Conservation (phyloP, 1,140 invertebrate species). For the Onthophagus taurus region DNA sequence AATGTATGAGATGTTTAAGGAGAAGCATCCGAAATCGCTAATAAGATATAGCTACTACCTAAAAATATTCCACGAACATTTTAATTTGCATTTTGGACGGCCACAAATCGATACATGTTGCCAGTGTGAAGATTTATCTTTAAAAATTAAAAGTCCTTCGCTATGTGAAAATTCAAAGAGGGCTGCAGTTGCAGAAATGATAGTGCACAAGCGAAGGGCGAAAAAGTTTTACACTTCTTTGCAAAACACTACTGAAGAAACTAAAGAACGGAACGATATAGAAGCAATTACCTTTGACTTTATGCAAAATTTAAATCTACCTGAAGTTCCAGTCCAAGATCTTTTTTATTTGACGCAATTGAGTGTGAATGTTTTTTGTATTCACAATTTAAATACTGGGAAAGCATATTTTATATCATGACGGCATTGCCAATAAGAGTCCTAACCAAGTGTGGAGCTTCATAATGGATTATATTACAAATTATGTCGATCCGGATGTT, state of each 20-base stretch:
- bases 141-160: conserved; percentile 7
- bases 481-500: not conserved
- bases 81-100: conserved; percentile 1
- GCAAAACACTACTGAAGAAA: not conserved
- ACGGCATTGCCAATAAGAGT: conserved; percentile 22
- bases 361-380: conserved; percentile 10
- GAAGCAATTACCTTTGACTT: conserved; percentile 14
- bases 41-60: conserved; percentile 3
- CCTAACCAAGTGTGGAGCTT: conserved; percentile 24
- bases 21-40: not conserved
- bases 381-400: conserved; percentile 17
- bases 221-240: conserved; percentile 9
- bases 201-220: conserved; percentile 3
- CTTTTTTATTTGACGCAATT: conserved; percentile 16
- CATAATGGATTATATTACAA: conserved; percentile 16
- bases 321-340: conserved; percentile 20
- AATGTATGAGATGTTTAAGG: not conserved
- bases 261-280: not conserved
- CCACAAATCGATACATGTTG: conserved; percentile 6
- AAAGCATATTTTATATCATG: conserved; percentile 25
- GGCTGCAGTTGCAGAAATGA: not conserved
- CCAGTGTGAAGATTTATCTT: not conserved
- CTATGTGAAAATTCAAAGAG: not conserved
- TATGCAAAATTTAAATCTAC: conserved; percentile 20
- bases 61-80: conserved; percentile 1